phyloP scores from a whole-genome alignment of 2,888 invertebrate genomes.

The Caenorhabditis sulstoni region DNA sequence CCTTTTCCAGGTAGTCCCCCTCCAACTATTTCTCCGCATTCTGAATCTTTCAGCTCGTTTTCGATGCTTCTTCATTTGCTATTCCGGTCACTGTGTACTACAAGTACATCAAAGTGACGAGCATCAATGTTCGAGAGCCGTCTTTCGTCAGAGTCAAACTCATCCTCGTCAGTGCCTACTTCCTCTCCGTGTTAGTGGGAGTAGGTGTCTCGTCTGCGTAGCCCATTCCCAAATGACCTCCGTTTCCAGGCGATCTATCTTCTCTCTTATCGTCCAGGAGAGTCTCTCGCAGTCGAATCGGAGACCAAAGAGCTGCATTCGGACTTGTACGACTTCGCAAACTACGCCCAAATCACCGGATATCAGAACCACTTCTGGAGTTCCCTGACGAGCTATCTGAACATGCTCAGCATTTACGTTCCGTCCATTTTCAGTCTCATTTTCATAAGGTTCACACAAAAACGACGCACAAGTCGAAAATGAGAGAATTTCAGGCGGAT shows the following conservation, averaged over 20 bases:
- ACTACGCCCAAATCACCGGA: constrained; percentile 37
- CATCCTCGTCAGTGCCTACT: constrained; percentile 29
- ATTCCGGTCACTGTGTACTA: constrained; percentile 38
- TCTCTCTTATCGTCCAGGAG: constrained; percentile 14
- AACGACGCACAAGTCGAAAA: neutral
- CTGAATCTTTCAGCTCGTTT: constrained; percentile 12
- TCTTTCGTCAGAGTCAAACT: constrained; percentile 12
- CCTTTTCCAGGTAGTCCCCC: constrained; percentile 3
- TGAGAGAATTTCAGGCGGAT: constrained; percentile 28
- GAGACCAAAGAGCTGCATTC: constrained; percentile 17
- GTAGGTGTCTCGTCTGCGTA: neutral
- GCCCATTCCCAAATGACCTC: neutral
- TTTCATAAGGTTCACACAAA: constrained; percentile 19
- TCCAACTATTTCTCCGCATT: neutral
- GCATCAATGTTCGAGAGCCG: constrained; percentile 5
- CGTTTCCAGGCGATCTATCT: constrained; percentile 26
- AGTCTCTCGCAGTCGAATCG: constrained; percentile 15
- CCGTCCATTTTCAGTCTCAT: constrained; percentile 27
- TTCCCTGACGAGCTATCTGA: constrained; percentile 16
- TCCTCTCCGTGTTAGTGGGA: constrained; percentile 25
- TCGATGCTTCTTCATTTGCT: constrained; percentile 34
- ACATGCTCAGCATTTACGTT: constrained; percentile 31
- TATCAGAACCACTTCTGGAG: constrained; percentile 40
- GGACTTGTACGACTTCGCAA: constrained; percentile 18
- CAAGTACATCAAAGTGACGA: constrained; percentile 39